These are phyloP conservation scores for Holothuria leucospilota DNA, from an alignment of 53 echinoderm and acorn worm species.

Conservation along the genomic window DNA sequence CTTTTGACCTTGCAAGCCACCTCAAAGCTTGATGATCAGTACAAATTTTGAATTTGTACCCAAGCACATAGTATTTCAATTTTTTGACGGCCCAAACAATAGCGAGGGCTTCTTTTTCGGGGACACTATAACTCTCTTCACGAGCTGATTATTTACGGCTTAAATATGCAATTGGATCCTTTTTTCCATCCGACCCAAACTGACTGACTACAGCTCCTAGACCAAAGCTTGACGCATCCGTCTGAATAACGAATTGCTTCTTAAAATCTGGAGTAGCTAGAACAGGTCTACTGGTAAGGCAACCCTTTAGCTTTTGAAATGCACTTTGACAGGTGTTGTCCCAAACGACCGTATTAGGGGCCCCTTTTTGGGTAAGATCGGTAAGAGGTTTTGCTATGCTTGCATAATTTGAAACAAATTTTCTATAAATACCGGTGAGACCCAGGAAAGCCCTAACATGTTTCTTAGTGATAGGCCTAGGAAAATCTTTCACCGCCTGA, in stretches of 20 bases:
- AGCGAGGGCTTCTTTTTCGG: background rate
- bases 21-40: too few relatives aligned
- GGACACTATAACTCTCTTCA: background rate
- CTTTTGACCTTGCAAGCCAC: too few relatives aligned
- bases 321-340: background rate
- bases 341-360: slow-evolving; percentile 20
- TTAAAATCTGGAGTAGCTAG: slow-evolving; percentile 20
- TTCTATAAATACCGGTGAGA: background rate
- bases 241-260: too few relatives aligned
- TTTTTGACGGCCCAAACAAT: slow-evolving; percentile 14
- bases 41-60: background rate
- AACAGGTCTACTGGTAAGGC: slow-evolving; percentile 23
- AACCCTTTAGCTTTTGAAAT: slow-evolving; percentile 6
- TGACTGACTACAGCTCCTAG: slow-evolving; percentile 49
- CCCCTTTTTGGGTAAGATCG: slow-evolving; percentile 4
- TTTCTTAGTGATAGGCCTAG: slow-evolving; percentile 19
- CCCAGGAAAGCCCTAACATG: slow-evolving; percentile 6
- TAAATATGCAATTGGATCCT: slow-evolving; percentile 34
- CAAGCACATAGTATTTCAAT: background rate
- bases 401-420: background rate
- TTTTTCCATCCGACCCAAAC: background rate
- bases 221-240: slow-evolving; percentile 26
- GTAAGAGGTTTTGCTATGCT: background rate
- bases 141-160: slow-evolving; percentile 11
- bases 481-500: background rate